phyloP scores from a whole-genome alignment of 2,888 invertebrate species.

The Phorcus lineatus region DNA sequence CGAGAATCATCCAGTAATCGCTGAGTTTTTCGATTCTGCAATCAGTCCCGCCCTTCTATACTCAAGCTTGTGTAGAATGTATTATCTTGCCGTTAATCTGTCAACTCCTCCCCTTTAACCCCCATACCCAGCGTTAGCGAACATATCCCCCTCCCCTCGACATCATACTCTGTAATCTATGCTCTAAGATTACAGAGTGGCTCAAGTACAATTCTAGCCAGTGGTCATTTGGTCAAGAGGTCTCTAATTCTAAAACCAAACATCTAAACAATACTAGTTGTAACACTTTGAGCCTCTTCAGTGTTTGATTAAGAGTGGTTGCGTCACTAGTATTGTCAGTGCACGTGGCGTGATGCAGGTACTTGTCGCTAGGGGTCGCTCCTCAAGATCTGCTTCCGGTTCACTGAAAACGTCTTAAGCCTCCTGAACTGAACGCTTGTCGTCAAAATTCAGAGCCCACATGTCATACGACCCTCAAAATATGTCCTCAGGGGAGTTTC shows the following conservation, averaged over 20 bases:
- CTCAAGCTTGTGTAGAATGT: too few relatives aligned
- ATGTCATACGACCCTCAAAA: slow-evolving; percentile 9
- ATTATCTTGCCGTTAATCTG: too few relatives aligned
- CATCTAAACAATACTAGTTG: not conserved
- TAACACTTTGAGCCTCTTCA: not conserved
- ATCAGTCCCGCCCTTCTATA: too few relatives aligned
- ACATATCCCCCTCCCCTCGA: not conserved
- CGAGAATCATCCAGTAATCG: too few relatives aligned
- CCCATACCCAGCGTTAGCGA: not conserved
- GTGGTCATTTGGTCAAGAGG: slow-evolving; percentile 6
- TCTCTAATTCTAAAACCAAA: slow-evolving; percentile 3
- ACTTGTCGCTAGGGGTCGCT: not conserved
- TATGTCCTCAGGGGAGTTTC: not conserved
- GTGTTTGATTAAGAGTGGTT: not conserved
- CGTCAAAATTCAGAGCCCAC: not conserved
- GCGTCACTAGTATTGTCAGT: not conserved
- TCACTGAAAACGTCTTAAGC: not conserved
- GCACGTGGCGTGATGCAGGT: slow-evolving; percentile 6
- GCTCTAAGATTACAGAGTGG: not conserved
- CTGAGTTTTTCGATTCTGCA: too few relatives aligned
- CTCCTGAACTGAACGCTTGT: not conserved
- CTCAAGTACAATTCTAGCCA: not conserved
- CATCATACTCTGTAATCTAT: not conserved
- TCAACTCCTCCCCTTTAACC: not conserved
- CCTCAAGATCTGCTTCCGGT: not conserved